These are phyloP conservation scores for Actias luna DNA, from an alignment of 2,888 invertebrate species.

Conservation along the genomic window DNA sequence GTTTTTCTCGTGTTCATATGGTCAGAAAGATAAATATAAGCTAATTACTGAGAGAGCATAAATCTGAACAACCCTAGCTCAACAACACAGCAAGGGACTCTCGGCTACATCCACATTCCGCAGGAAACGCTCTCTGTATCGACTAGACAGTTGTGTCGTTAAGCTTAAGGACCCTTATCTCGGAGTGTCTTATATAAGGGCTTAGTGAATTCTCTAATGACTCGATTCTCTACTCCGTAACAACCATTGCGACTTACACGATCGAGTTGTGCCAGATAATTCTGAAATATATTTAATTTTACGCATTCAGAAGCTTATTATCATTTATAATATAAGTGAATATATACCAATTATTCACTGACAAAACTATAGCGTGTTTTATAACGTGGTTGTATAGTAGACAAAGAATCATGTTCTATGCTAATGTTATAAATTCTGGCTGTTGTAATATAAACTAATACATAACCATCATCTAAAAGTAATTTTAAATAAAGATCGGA, in stretches of 20 bases:
- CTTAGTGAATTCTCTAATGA: slow-evolving; percentile 62
- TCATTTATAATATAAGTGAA: neutral
- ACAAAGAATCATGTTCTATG: too few species aligned
- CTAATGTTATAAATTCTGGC: too few species aligned
- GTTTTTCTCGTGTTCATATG: neutral
- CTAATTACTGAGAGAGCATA: neutral
- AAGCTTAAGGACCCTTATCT: slow-evolving; percentile 63
- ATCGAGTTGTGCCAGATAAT: slow-evolving; percentile 28
- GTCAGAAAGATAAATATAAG: neutral
- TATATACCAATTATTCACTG: too few species aligned
- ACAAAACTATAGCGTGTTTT: too few species aligned
- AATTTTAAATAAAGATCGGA: too few species aligned
- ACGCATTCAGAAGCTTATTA: neutral
- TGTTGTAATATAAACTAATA: too few species aligned
- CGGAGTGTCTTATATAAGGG: slow-evolving; percentile 56
- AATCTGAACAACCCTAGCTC: slow-evolving; percentile 4
- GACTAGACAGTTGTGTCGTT: slow-evolving; percentile 61
- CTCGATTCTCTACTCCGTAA: slow-evolving; percentile 62
- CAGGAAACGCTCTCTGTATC: slow-evolving; percentile 33
- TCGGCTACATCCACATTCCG: neutral
- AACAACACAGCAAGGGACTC: neutral
- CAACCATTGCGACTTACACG: neutral
- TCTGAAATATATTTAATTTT: slow-evolving; percentile 5
- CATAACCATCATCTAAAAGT: too few species aligned
- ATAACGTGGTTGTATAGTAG: too few species aligned